Conservation (phyloP, 2,888 invertebrate species). For the Chrysolina haemoptera region DNA sequence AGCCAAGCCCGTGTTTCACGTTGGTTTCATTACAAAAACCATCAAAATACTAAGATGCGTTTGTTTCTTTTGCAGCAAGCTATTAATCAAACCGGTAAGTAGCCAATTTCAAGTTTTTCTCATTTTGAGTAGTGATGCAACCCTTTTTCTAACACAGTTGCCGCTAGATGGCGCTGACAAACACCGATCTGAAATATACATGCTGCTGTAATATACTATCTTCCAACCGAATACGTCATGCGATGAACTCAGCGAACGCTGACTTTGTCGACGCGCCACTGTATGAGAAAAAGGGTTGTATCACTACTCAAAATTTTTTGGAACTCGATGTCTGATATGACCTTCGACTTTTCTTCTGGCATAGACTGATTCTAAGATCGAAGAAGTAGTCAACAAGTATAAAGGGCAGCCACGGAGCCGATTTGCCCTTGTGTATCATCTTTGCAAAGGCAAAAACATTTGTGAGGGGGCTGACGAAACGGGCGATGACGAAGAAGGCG, state of each 20-base stretch:
- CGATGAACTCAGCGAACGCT: too few species aligned
- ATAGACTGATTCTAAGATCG: constrained; percentile 92
- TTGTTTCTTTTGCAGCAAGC: constrained; percentile 98
- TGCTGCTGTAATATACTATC: too few species aligned
- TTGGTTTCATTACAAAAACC: constrained; percentile 97
- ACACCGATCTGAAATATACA: too few species aligned
- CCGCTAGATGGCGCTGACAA: too few species aligned
- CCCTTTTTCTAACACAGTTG: too few species aligned
- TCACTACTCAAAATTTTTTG: too few species aligned
- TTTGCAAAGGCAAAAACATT: constrained; percentile 97
- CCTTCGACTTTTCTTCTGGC: constrained; percentile 1
- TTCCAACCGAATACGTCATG: too few species aligned
- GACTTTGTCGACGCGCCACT: too few species aligned
- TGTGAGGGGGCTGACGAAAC: constrained; percentile 99
- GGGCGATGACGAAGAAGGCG: constrained; percentile 85
- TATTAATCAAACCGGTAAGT: constrained; percentile 94
- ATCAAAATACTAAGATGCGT: constrained; percentile 98
- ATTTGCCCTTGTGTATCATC: constrained; percentile 94
- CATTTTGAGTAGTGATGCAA: too few species aligned
- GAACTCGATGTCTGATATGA: too few species aligned
- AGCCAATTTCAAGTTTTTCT: constrained; percentile 54
- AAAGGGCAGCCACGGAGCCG: constrained; percentile 97
- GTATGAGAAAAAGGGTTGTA: too few species aligned
- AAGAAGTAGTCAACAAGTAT: constrained; percentile 95
- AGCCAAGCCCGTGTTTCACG: constrained; percentile 98